These are phyloP conservation scores for Epistrophe eligans DNA, from an alignment of 2,888 invertebrate genomes.

Conservation along the genomic window DNA sequence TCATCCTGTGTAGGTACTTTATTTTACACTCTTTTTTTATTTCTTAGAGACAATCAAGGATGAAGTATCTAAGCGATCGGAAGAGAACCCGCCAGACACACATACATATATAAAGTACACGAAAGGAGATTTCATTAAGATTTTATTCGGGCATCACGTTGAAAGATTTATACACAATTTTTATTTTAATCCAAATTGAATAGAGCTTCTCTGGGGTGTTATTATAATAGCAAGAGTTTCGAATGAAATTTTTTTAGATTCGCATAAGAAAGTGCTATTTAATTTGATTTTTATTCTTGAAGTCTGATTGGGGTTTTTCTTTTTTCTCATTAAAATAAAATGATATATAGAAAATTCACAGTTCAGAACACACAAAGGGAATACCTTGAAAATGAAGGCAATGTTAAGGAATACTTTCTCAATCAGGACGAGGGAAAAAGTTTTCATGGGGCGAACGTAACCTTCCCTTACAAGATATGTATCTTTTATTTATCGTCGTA, in stretches of 20 bases:
- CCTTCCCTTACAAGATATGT: not conserved
- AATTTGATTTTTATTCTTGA: slow-evolving; percentile 17
- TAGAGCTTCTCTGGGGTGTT: slow-evolving; percentile 16
- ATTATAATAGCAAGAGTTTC: not conserved
- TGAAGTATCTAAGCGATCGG: slow-evolving; percentile 21
- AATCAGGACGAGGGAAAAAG: not conserved
- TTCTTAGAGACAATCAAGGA: slow-evolving; percentile 12
- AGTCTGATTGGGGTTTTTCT: slow-evolving; percentile 1
- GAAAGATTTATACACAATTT: slow-evolving; percentile 35
- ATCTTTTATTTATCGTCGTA: not conserved
- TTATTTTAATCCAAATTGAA: slow-evolving; percentile 35
- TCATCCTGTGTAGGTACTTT: slow-evolving; percentile 3
- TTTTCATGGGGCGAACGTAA: not conserved
- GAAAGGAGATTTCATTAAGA: slow-evolving; percentile 41
- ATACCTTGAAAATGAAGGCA: not conserved
- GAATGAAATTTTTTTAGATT: slow-evolving; percentile 15
- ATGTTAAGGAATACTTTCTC: not conserved
- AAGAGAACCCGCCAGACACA: not conserved
- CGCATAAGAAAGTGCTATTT: slow-evolving; percentile 19
- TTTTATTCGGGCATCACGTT: slow-evolving; percentile 17
- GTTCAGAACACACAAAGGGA: not conserved
- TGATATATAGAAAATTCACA: not conserved
- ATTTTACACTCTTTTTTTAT: slow-evolving; percentile 23
- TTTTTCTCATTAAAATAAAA: slow-evolving; percentile 4
- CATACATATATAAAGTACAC: not conserved